These are phyloP conservation scores for Ailuropoda melanoleuca DNA, from an alignment of 2,113 vertebrate genomes.

Conservation along the genomic window DNA sequence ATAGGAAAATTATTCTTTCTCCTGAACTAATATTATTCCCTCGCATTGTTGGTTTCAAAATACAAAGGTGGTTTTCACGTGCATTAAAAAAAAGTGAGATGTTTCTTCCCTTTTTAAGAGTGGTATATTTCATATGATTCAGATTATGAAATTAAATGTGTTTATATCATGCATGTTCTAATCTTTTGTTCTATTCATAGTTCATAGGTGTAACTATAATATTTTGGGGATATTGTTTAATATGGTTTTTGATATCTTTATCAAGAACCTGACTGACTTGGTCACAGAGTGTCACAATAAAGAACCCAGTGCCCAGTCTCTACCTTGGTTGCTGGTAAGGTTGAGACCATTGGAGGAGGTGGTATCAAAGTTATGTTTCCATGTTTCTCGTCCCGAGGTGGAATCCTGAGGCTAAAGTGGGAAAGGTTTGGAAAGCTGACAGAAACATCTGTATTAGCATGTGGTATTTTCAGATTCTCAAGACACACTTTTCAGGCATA, in stretches of 20 bases:
- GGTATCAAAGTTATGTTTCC: background rate
- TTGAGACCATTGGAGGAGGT: background rate
- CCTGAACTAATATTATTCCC: background rate
- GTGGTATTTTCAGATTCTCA: background rate
- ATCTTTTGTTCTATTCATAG: background rate
- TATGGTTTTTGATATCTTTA: background rate
- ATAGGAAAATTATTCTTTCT: background rate
- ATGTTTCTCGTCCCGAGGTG: background rate
- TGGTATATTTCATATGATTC: background rate
- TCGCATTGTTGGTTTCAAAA: background rate
- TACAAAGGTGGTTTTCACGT: background rate
- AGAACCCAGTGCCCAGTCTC: background rate
- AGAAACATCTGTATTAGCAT: background rate
- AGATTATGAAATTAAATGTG: background rate
- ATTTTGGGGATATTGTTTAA: background rate
- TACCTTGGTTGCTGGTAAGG: background rate
- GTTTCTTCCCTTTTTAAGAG: background rate
- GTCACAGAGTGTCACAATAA: background rate
- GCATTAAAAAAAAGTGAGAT: background rate
- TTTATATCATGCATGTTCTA: background rate
- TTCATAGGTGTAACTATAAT: background rate
- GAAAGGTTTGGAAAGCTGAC: background rate
- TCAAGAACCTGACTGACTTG: background rate
- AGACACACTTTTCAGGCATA: background rate
- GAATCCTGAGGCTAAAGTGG: background rate